Conservation (phyloP, 2,888 invertebrate genomes). For the Mesorhabditis sp. region DNA sequence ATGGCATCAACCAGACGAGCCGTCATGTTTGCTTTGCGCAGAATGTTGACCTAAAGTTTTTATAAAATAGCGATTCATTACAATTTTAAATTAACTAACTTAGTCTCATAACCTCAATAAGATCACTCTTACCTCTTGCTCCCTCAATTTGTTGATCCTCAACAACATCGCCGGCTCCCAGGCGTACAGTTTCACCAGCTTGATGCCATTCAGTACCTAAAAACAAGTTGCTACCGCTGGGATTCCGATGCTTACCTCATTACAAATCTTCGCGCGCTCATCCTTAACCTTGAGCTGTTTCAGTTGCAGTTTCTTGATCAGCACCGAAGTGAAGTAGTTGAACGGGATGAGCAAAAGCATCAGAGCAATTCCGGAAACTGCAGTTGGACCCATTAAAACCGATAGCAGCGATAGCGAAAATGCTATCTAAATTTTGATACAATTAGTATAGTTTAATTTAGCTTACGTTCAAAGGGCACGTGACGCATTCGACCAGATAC, state of each 20-base stretch:
- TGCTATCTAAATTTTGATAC: background rate
- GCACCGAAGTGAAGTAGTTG: slow-evolving; percentile 38
- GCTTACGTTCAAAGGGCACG: background rate
- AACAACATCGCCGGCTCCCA: slow-evolving; percentile 36
- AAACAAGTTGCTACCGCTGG: slow-evolving; percentile 18
- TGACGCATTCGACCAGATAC: background rate
- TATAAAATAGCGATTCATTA: background rate
- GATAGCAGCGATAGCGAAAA: slow-evolving; percentile 27
- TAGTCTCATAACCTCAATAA: slow-evolving; percentile 12
- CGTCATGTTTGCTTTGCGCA: slow-evolving; percentile 21
- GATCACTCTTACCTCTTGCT: slow-evolving; percentile 11
- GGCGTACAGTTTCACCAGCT: slow-evolving; percentile 32
- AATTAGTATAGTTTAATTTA: background rate
- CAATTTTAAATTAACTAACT: slow-evolving; percentile 7
- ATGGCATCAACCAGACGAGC: slow-evolving; percentile 24
- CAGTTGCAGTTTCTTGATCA: slow-evolving; percentile 61
- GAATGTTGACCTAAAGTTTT: slow-evolving; percentile 27
- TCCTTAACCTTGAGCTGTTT: slow-evolving; percentile 37
- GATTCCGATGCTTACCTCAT: slow-evolving; percentile 16
- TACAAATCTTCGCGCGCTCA: slow-evolving; percentile 30
- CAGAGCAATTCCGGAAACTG: slow-evolving; percentile 44
- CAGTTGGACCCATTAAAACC: slow-evolving; percentile 41
- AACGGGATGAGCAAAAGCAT: slow-evolving; percentile 43
- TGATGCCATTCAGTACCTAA: slow-evolving; percentile 33
- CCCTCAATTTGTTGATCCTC: slow-evolving; percentile 22